Evolutionary conservation across 2,113 vertebrate species (phyloP).

Genomic region (Felis catus): DNA sequence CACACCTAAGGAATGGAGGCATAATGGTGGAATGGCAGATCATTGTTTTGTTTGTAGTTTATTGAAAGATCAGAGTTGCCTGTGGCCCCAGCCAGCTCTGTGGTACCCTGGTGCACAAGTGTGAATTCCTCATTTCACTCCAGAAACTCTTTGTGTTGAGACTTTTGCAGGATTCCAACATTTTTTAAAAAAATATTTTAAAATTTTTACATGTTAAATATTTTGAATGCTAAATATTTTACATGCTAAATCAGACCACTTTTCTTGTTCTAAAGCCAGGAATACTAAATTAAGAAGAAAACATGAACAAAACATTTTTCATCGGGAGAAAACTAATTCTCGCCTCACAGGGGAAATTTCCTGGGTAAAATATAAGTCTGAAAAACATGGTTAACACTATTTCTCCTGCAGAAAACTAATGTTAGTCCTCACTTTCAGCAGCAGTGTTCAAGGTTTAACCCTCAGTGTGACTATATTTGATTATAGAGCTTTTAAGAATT

Average conservation of each 20-base stretch:
- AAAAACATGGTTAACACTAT: neutral
- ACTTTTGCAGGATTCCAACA: neutral
- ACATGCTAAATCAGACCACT: neutral
- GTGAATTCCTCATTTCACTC: neutral
- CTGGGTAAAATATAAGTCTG: neutral
- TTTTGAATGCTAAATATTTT: too few relatives aligned
- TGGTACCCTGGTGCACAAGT: neutral
- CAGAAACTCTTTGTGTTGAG: neutral
- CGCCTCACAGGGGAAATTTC: neutral
- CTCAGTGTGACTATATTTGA: too few relatives aligned
- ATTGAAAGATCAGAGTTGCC: neutral
- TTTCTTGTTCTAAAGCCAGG: neutral
- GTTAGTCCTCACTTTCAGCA: neutral
- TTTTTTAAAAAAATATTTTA: neutral
- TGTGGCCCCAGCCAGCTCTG: neutral
- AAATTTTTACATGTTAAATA: neutral
- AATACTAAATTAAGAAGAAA: neutral
- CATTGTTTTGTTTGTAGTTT: neutral
- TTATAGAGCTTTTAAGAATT: neutral
- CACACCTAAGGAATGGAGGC: neutral
- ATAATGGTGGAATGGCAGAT: too few relatives aligned
- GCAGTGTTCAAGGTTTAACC: neutral
- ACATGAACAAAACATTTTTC: neutral
- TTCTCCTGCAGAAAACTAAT: neutral
- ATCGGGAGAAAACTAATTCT: neutral